Evolutionary conservation across 2,113 vertebrate genomes (phyloP), one percentile per base, ranked within the genome.

Genomic region (Pitta sordida): DNA sequence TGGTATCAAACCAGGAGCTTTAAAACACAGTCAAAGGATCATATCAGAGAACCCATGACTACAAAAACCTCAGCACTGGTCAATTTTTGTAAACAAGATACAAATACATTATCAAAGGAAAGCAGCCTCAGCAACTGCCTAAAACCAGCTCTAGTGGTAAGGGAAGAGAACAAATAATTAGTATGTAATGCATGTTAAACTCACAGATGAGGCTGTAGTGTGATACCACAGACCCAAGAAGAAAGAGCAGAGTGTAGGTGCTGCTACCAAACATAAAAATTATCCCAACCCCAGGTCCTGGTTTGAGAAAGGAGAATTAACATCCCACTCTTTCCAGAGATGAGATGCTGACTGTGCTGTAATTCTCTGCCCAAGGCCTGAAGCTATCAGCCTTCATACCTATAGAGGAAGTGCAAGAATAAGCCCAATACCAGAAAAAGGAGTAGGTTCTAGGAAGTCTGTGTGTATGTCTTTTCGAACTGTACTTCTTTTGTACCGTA

Each of bases 1-100:
- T 32, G 17, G 22, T 5, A n/a, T 68, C 22, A 68, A 39, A 69
- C 23, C 44, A 59, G 39, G 32, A 67, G 8, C 19, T 71, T 75
- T 51, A 55, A 75, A 75, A 48, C 29, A 59, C 20, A 37, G 29
- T 15, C 5, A n/a, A 59, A 48, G 22, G 15, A 16, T 41, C 2
- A 0, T 19, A 55, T 14, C 48, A 75, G 43, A 1, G 5, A 53
- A 71, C 7, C 6, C 34, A 26, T 2, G 2, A 18, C n/a, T 60
- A 34, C 2, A 9, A 65, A 49, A 32, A 56, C 21, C 32, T 75
- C 36, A 56, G 60, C 30, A 43, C 36, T n/a, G 21, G 2, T 67
- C 62, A 76, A 1, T 30, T 68, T 6, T 18, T 26, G 27, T 30
- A 77, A 77, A 52, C 36, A 86, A 58, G 15, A 39, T 20, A 36